Conservation (phyloP, 2,888 invertebrate species). For the Drosophila kambysellisi region DNA sequence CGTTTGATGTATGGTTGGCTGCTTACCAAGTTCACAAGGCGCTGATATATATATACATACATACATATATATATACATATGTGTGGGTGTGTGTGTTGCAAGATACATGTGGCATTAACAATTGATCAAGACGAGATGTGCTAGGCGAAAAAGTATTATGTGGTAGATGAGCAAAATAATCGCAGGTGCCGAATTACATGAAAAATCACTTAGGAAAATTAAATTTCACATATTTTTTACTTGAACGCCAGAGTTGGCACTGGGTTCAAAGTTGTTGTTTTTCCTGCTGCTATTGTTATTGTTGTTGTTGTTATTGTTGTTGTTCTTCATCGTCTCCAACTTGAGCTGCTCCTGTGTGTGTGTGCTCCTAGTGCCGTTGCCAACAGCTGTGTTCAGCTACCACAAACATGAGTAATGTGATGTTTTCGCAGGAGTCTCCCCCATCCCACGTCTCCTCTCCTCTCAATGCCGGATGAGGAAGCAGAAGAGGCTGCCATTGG, state of each 20-base stretch:
- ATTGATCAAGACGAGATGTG: slow-evolving; percentile 67
- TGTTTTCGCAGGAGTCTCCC: slow-evolving; percentile 52
- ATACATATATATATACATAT: neutral
- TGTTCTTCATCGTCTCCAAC: slow-evolving; percentile 6
- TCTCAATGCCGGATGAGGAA: neutral
- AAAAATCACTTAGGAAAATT: slow-evolving; percentile 80
- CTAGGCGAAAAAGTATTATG: slow-evolving; percentile 69
- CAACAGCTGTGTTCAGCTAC: slow-evolving; percentile 64
- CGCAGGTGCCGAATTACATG: slow-evolving; percentile 82
- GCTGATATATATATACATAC: slow-evolving; percentile 41
- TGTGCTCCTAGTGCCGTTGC: slow-evolving; percentile 17
- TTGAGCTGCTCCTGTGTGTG: slow-evolving; percentile 2
- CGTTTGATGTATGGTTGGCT: slow-evolving; percentile 70
- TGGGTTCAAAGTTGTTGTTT: slow-evolving; percentile 54
- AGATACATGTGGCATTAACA: slow-evolving; percentile 75
- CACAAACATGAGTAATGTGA: slow-evolving; percentile 76
- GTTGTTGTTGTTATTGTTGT: neutral
- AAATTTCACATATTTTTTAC: slow-evolving; percentile 81
- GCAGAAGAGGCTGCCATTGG: slow-evolving; percentile 23
- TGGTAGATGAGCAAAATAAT: slow-evolving; percentile 64
- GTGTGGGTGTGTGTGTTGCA: slow-evolving; percentile 7
- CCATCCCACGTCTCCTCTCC: neutral
- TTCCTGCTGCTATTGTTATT: slow-evolving; percentile 17
- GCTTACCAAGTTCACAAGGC: slow-evolving; percentile 70
- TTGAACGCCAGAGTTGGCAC: slow-evolving; percentile 67